Evolutionary conservation across 2,113 vertebrate species (phyloP).

Genomic region (Laticauda laticaudata): DNA sequence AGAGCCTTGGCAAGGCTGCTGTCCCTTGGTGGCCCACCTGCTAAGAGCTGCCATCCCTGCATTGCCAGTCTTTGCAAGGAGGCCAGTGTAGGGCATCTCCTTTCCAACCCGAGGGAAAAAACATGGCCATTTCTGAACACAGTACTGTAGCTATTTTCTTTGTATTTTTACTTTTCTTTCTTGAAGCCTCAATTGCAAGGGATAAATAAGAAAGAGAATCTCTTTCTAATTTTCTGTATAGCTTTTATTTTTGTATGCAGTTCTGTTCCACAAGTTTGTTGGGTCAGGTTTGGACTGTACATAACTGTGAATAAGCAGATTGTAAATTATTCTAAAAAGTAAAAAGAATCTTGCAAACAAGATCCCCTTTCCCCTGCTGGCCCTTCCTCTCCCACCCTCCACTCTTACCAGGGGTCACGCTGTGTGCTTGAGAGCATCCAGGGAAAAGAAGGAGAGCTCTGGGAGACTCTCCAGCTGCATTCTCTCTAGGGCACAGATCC

Average conservation of each 20-base stretch:
- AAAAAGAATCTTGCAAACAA: conserved; percentile 2
- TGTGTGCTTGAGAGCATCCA: conserved; percentile 18
- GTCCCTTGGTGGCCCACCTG: not conserved
- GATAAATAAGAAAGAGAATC: not conserved
- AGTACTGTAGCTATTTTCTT: conserved; percentile 88
- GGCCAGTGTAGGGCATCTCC: not conserved
- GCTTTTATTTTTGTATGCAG: conserved; percentile 88
- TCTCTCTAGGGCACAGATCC: conserved; percentile 20
- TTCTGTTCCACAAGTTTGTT: conserved; percentile 65
- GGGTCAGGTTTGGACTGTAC: conserved; percentile 69
- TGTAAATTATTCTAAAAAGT: conserved; percentile 78
- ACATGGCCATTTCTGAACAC: conserved; percentile 82
- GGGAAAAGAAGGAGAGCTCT: conserved; percentile 15
- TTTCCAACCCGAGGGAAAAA: conserved; percentile 45
- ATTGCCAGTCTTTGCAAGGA: not conserved
- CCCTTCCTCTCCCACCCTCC: not conserved
- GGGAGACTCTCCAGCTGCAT: conserved; percentile 22
- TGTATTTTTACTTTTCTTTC: conserved; percentile 81
- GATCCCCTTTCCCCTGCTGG: not conserved
- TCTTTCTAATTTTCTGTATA: conserved; percentile 66
- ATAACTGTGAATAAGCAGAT: conserved; percentile 83
- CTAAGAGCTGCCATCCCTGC: not conserved
- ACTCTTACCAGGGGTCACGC: not conserved
- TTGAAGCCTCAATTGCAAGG: conserved; percentile 68
- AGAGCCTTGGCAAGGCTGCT: not conserved